phyloP scores from a whole-genome alignment of 2,113 vertebrate species.

The Bubo scandiacus region DNA sequence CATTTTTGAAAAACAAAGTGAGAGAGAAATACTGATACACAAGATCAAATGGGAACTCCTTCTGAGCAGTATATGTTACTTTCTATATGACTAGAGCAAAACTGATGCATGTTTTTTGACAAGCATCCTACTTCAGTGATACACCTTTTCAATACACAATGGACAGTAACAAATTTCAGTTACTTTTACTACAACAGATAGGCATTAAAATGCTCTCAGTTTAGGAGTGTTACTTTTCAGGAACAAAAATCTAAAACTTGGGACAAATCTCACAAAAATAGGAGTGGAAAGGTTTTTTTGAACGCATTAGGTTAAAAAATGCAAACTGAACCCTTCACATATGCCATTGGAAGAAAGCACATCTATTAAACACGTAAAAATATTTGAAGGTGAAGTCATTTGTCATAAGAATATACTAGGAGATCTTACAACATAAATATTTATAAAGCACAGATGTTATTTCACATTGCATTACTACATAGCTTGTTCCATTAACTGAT shows the following conservation, averaged over 20 bases:
- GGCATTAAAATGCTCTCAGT: neutral
- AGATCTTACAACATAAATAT: constrained; percentile 70
- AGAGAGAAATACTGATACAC: neutral
- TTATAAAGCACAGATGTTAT: constrained; percentile 76
- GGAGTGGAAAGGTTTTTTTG: neutral
- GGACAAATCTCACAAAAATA: neutral
- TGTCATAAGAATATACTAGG: constrained; percentile 4
- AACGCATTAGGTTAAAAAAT: neutral
- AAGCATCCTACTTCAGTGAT: neutral
- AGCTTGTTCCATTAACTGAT: constrained; percentile 69
- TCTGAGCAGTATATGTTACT: neutral
- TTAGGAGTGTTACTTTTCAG: neutral
- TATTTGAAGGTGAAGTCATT: constrained; percentile 32
- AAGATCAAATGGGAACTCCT: neutral
- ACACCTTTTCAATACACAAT: neutral
- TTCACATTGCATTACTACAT: constrained; percentile 50
- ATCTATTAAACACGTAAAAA: neutral
- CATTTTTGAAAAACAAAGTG: neutral
- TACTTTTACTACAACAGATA: neutral
- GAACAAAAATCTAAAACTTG: neutral
- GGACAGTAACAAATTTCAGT: neutral
- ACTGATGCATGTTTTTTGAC: neutral
- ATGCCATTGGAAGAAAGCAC: neutral
- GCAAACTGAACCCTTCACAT: neutral
- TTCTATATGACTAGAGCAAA: neutral